Evolutionary conservation across 2,797 vertebrate genomes (phyloP).

Genomic region (Thripadectes ignobilis): DNA sequence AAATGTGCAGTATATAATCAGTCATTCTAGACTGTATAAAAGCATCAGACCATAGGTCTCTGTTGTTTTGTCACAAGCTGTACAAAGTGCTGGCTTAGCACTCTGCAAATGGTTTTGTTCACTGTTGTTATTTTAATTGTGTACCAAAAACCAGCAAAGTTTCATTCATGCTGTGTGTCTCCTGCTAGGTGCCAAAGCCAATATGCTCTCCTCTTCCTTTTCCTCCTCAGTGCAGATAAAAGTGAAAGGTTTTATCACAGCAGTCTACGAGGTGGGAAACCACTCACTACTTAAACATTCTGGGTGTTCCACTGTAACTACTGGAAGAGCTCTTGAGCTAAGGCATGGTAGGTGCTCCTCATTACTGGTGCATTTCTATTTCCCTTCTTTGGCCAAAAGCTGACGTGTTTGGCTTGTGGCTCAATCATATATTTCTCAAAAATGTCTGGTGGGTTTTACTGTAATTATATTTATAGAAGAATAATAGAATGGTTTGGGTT

Average conservation of each 20-base stretch:
- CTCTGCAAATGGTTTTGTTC: not conserved
- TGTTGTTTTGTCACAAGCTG: slow-evolving; percentile 29
- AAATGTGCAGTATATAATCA: not conserved
- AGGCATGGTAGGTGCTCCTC: not conserved
- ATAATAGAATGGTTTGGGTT: not conserved
- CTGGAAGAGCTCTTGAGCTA: not conserved
- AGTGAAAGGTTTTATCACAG: not conserved
- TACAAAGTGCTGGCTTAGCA: slow-evolving; percentile 6
- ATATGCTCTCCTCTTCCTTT: not conserved
- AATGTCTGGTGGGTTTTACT: not conserved
- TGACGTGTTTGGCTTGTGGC: not conserved
- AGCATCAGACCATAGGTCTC: slow-evolving; percentile 20
- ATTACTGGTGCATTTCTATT: not conserved
- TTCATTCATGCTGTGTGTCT: not conserved
- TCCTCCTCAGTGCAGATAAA: not conserved
- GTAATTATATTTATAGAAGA: not conserved
- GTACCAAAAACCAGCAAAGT: not conserved
- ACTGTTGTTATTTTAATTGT: not conserved
- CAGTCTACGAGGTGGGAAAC: not conserved
- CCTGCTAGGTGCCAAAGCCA: not conserved
- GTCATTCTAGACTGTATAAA: slow-evolving; percentile 11
- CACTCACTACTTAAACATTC: not conserved
- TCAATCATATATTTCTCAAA: not conserved
- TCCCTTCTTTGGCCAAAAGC: not conserved
- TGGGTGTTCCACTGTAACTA: not conserved